A percentile compares a stretch with the other conserved stretches of the same genome.
Conservation (phyloP, 2,797 vertebrate species). For the Graptemys geographica region DNA sequence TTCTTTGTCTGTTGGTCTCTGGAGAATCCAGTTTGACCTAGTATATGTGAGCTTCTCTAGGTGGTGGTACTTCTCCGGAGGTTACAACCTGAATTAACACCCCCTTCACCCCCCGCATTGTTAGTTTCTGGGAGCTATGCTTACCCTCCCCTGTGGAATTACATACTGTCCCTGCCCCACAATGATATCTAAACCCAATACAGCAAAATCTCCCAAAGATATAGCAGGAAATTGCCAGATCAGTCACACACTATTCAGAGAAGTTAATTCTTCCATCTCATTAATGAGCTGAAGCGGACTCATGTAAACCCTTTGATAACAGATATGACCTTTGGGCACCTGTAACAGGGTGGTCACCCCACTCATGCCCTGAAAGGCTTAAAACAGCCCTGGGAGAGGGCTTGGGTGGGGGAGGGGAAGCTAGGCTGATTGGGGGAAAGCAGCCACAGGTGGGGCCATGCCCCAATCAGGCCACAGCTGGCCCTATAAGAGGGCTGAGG, state of each 20-base stretch:
- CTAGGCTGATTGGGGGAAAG: no score
- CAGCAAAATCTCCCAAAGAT: not conserved
- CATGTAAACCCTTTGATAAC: not conserved
- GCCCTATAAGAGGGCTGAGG: no score
- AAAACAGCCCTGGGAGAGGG: no score
- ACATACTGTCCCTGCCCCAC: not conserved
- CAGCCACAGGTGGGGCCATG: no score
- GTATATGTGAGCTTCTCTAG: not conserved
- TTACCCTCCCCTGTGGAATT: not conserved
- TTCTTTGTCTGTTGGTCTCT: not conserved
- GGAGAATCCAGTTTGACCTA: not conserved
- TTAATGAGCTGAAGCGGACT: not conserved
- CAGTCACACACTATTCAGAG: not conserved
- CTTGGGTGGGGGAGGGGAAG: no score
- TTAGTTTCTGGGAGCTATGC: not conserved
- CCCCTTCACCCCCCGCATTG: accelerated
- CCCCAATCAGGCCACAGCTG: no score
- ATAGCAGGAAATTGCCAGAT: not conserved
- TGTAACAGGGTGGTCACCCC: no score
- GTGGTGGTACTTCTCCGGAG: not conserved
- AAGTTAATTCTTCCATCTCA: not conserved
- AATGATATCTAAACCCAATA: not conserved
- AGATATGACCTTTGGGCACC: not conserved
- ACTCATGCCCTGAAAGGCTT: no score
- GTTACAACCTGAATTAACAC: not conserved